Base-by-base conservation (phyloP, 2,888 invertebrate genomes). In the Apeira syringaria region DNA sequence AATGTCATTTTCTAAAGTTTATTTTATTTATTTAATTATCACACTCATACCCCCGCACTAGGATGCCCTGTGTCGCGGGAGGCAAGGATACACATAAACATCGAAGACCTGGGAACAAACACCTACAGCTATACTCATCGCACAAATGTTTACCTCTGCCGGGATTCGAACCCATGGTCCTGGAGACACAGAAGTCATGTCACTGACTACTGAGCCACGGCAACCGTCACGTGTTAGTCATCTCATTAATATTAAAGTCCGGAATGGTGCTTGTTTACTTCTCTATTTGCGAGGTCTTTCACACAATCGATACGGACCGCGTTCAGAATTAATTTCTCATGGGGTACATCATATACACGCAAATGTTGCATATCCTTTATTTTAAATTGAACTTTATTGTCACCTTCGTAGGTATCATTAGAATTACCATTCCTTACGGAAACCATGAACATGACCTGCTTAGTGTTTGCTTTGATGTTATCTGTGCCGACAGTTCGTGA, bases 401-500 rank as follows among this genome's bases (percentile, higher is more conserved):
- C 8, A 2, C 13, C 6, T 3, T 8, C 7, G 12, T 29, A 44
- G 8, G 25, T 13, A 17, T 8, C 13, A 12, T 17, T 10, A 25
- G 8, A 11, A 25, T n/a, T n/a, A n/a, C n/a, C 12, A 5, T 28
- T 8, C n/a, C 32, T 30, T 25, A 29, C 9, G 25, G 33, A 44
- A 57, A 49, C 44, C 42, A 42, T 49, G 36, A 30, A 37, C 44
- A 47, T 69, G 67, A 63, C 74, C 72, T 67, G 65, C 64, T 75
- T 75, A 64, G 61, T 58, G 53, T 60, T 64, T 61, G 55, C 50
- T 50, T 51, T 60, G 59, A 50, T 59, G 59, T 64, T 63, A 65
- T 65, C 61, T 50, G 50, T 56, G 56, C 50, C 56, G 61, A 66
- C 63, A 57, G 61, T 60, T 67, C 67, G 68, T 73, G 66, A 72